A percentile compares a stretch with the other conserved stretches of the same genome.
Conservation (phyloP, 2,113 vertebrate species). For the Eulemur macaco region DNA sequence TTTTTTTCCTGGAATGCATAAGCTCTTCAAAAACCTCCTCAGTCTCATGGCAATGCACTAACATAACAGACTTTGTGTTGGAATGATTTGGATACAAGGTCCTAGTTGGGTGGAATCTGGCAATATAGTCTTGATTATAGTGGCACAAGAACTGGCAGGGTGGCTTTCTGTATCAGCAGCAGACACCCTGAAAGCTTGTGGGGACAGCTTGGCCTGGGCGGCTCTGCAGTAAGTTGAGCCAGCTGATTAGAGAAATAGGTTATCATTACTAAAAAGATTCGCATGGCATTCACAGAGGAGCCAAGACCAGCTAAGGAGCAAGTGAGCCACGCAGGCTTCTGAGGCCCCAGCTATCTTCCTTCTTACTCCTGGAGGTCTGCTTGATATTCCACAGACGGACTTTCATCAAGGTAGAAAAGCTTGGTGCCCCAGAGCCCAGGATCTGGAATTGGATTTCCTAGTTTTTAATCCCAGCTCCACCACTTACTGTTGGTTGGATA, state of each 20-base stretch:
- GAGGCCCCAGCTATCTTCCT: not conserved
- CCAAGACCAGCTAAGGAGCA: not conserved
- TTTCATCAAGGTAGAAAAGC: not conserved
- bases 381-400: not conserved
- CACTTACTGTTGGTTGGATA: not conserved
- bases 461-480: not conserved
- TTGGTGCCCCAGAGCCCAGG: not conserved
- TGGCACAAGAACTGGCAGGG: not conserved
- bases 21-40: not conserved
- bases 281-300: not conserved
- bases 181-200: not conserved
- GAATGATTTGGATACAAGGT: not conserved
- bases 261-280: not conserved
- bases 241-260: not conserved
- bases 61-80: not conserved
- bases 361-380: not conserved
- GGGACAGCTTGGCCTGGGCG: not conserved
- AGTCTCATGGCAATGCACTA: not conserved
- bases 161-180: not conserved
- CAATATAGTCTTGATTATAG: not conserved
- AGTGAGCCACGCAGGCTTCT: not conserved
- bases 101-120: not conserved
- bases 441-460: not conserved
- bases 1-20: not conserved
- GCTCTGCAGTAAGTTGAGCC: not conserved